Evolutionary conservation across 2,888 invertebrate species (phyloP).

Genomic region (Chorisops tibialis): DNA sequence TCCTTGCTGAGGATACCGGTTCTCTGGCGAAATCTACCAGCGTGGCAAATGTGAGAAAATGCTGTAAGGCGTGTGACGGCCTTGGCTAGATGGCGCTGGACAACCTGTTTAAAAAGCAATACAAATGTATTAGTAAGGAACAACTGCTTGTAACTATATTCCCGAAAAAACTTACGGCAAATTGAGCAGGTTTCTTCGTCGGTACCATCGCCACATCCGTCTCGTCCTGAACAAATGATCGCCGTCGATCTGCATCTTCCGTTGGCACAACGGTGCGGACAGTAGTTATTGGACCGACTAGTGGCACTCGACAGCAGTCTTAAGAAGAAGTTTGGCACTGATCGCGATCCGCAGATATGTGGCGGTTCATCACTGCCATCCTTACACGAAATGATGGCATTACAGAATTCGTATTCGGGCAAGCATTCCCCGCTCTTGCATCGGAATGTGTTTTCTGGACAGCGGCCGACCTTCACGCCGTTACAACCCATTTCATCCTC

Average conservation of each 20-base stretch:
- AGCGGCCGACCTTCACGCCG: slow-evolving; percentile 59
- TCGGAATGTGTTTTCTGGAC: slow-evolving; percentile 79
- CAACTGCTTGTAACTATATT: background rate
- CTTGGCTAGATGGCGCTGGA: slow-evolving; percentile 49
- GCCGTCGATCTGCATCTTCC: slow-evolving; percentile 85
- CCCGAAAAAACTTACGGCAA: slow-evolving; percentile 66
- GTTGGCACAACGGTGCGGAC: slow-evolving; percentile 82
- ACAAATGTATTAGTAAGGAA: background rate
- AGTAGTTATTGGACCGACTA: slow-evolving; percentile 49
- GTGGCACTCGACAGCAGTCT: slow-evolving; percentile 41
- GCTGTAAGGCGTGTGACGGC: background rate
- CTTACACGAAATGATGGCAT: slow-evolving; percentile 79
- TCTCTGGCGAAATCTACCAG: slow-evolving; percentile 1
- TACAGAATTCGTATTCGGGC: slow-evolving; percentile 88
- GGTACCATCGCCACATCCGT: slow-evolving; percentile 88
- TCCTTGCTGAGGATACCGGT: background rate
- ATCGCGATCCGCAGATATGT: slow-evolving; percentile 63
- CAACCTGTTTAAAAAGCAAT: slow-evolving; percentile 54
- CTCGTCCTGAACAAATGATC: slow-evolving; percentile 83
- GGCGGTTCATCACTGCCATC: slow-evolving; percentile 88
- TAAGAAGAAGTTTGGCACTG: slow-evolving; percentile 50
- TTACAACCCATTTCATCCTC: slow-evolving; percentile 71
- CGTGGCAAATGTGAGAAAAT: slow-evolving; percentile 13
- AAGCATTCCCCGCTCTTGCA: slow-evolving; percentile 83
- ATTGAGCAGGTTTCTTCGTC: slow-evolving; percentile 82